Evolutionary conservation across 2,797 vertebrate species (phyloP).

Genomic region (Girardinus metallicus): DNA sequence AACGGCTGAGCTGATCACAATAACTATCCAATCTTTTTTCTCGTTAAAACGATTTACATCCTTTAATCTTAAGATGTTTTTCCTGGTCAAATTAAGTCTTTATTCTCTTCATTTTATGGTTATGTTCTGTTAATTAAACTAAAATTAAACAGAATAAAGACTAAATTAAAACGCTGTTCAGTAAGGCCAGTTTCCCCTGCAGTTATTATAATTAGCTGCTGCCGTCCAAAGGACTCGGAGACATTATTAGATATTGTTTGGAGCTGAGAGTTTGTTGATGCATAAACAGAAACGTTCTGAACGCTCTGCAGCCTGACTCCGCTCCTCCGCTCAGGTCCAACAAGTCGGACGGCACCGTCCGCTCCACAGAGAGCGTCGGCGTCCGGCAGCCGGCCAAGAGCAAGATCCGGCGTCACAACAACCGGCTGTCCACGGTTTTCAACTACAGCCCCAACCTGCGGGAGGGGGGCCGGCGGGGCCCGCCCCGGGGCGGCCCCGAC

Average conservation of each 20-base stretch:
- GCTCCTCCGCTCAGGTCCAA: conserved; percentile 73
- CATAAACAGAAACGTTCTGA: too few relatives aligned
- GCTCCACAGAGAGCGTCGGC: conserved; percentile 73
- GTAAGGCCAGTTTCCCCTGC: too few relatives aligned
- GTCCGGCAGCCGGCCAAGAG: conserved; percentile 84
- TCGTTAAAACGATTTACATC: too few relatives aligned
- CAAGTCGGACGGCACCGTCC: conserved; percentile 75
- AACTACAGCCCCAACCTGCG: conserved; percentile 73
- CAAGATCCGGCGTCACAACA: conserved; percentile 86
- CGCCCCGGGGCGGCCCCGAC: conserved; percentile 35
- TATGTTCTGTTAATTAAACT: too few relatives aligned
- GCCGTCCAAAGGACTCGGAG: neutral
- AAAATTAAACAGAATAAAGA: too few relatives aligned
- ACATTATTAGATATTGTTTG: neutral
- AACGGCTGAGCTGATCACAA: too few relatives aligned
- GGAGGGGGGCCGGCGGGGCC: conserved; percentile 33
- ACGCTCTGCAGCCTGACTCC: neutral
- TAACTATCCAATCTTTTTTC: too few relatives aligned
- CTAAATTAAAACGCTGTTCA: too few relatives aligned
- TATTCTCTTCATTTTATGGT: too few relatives aligned
- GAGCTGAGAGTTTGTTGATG: neutral
- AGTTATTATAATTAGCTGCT: too few relatives aligned
- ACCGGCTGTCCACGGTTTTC: conserved; percentile 80
- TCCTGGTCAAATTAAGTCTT: too few relatives aligned
- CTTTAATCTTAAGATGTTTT: too few relatives aligned